Evolutionary conservation across 2,113 vertebrate species (phyloP).

Genomic region (Chionodraco myersi): DNA sequence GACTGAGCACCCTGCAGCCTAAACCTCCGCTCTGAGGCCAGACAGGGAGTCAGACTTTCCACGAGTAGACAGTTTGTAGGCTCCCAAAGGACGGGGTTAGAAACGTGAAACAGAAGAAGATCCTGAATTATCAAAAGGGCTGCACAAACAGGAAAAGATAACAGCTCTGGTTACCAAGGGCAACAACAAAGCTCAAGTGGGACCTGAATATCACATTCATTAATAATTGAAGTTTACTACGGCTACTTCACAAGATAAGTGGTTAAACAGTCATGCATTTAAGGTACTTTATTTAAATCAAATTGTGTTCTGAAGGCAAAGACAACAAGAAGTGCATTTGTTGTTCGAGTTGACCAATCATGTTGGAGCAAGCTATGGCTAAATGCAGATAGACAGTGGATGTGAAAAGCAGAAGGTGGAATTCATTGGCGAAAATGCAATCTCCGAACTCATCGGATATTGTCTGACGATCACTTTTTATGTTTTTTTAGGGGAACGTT

Average conservation of each 20-base stretch:
- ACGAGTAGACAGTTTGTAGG: slow-evolving; percentile 86
- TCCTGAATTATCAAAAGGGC: slow-evolving; percentile 20
- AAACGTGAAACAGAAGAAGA: slow-evolving; percentile 18
- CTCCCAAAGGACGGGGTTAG: slow-evolving; percentile 54
- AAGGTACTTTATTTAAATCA: not conserved
- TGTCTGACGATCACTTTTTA: too few species aligned
- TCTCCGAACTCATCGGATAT: too few species aligned
- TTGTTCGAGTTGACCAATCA: too few species aligned
- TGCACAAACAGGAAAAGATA: slow-evolving; percentile 20
- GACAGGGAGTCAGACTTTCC: slow-evolving; percentile 82
- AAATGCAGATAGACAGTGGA: too few species aligned
- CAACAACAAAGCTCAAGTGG: not conserved
- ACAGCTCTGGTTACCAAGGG: not conserved
- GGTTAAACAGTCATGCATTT: not conserved
- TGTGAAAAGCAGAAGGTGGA: too few species aligned
- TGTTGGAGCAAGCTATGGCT: too few species aligned
- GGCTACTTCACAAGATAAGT: slow-evolving; percentile 8
- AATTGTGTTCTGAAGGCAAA: not conserved
- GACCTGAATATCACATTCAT: not conserved
- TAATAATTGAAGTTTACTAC: not conserved
- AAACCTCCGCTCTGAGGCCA: slow-evolving; percentile 46
- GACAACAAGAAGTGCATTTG: too few species aligned
- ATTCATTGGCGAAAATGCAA: too few species aligned
- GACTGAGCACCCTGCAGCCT: slow-evolving; percentile 30
- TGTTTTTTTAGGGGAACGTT: too few species aligned